phyloP scores from a whole-genome alignment of 2,797 vertebrate species.

The Leptatherina wallacei region DNA sequence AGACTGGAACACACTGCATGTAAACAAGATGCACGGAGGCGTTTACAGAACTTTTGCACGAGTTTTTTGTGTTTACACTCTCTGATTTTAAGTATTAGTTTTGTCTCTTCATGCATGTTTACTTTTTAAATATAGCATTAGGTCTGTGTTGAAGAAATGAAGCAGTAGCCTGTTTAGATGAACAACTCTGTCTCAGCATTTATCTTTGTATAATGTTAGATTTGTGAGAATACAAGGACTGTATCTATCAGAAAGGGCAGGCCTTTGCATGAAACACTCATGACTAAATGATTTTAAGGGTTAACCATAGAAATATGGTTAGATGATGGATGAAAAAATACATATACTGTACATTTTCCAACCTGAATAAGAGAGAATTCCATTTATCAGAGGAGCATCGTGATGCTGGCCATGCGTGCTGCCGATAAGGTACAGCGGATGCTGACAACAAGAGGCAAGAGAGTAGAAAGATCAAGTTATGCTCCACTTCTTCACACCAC shows the following conservation, averaged over 20 bases:
- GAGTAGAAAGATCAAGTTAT: constrained; percentile 34
- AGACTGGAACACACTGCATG: not conserved
- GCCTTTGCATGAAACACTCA: no score
- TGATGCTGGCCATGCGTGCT: constrained; percentile 4
- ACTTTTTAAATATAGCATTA: not conserved
- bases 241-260: not conserved
- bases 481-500: constrained; percentile 48
- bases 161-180: no score
- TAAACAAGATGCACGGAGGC: not conserved
- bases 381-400: not conserved
- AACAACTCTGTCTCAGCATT: no score
- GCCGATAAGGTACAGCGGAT: constrained; percentile 3
- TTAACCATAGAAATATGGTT: no score
- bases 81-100: not conserved
- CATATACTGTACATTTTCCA: not conserved
- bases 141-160: not conserved
- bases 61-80: not conserved
- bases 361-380: constrained; percentile 4
- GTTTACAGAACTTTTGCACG: not conserved
- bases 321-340: constrained; percentile 3
- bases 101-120: not conserved
- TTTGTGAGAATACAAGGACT: not conserved
- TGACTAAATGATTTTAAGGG: no score
- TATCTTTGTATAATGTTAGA: not conserved
- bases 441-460: constrained; percentile 18